phyloP scores from a whole-genome alignment of 2,888 invertebrate species.

The Eupithecia tripunctaria region DNA sequence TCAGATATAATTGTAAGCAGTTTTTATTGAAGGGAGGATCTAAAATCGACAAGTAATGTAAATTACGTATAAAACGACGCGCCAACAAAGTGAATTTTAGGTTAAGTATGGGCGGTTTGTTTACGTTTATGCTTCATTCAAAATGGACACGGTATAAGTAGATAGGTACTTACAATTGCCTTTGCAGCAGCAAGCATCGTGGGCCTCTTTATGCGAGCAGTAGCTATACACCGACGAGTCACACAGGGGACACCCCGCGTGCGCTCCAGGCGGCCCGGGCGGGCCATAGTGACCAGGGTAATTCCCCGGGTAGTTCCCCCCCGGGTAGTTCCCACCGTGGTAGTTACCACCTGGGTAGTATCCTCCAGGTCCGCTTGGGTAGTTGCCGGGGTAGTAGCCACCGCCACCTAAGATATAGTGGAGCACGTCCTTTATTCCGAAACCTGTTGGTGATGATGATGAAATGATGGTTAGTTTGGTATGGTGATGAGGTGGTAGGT shows the following conservation, averaged over 20 bases:
- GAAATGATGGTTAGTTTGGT: slow-evolving; percentile 45
- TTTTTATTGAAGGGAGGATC: too few relatives aligned
- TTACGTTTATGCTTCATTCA: too few relatives aligned
- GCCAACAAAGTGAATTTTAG: too few relatives aligned
- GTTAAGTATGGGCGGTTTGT: too few relatives aligned
- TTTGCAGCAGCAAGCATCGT: slow-evolving; percentile 91
- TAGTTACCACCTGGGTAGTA: slow-evolving; percentile 49
- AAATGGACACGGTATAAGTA: too few relatives aligned
- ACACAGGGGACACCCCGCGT: slow-evolving; percentile 88
- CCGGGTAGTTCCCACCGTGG: slow-evolving; percentile 50
- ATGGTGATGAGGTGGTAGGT: slow-evolving; percentile 41
- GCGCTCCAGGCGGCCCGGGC: slow-evolving; percentile 76
- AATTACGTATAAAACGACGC: too few relatives aligned
- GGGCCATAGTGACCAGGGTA: slow-evolving; percentile 44
- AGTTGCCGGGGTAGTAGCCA: slow-evolving; percentile 56
- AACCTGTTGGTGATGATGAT: slow-evolving; percentile 66
- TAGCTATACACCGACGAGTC: slow-evolving; percentile 91
- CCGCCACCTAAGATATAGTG: slow-evolving; percentile 78
- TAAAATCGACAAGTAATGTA: too few relatives aligned
- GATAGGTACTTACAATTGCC: slow-evolving; percentile 69
- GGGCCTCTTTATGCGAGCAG: slow-evolving; percentile 89
- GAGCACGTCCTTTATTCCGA: slow-evolving; percentile 78
- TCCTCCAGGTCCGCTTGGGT: slow-evolving; percentile 43
- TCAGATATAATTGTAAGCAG: too few relatives aligned
- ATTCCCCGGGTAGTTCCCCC: slow-evolving; percentile 51